Evolutionary conservation across 2,113 vertebrate species (phyloP).

Genomic region (Copsychus sechellarum): DNA sequence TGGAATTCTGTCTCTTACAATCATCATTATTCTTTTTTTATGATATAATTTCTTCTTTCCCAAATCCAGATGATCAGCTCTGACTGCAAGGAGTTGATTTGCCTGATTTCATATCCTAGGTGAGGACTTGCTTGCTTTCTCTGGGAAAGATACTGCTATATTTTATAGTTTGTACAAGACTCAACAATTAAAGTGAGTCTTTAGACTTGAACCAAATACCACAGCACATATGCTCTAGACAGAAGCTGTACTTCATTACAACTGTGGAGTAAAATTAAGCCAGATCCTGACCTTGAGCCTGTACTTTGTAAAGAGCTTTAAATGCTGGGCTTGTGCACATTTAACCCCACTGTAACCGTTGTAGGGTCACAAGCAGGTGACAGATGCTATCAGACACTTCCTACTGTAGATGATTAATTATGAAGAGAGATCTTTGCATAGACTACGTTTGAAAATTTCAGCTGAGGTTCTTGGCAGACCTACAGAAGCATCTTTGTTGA

Average conservation of each 20-base stretch:
- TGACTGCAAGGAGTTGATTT: not conserved
- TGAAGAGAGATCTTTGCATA: constrained; percentile 51
- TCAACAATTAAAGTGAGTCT: constrained; percentile 27
- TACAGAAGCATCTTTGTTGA: constrained; percentile 43
- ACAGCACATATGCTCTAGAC: not conserved
- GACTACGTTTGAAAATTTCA: constrained; percentile 41
- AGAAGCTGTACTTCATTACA: constrained; percentile 9
- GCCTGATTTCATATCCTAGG: not conserved
- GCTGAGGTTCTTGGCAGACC: constrained; percentile 18
- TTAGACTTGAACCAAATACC: not conserved
- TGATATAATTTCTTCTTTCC: not conserved
- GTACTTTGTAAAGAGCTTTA: constrained; percentile 23
- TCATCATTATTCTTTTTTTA: not conserved
- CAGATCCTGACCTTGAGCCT: constrained; percentile 47
- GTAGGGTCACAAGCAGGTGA: constrained; percentile 55
- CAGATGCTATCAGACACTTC: constrained; percentile 38
- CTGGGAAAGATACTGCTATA: not conserved
- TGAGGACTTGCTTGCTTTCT: constrained; percentile 10
- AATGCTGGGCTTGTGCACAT: constrained; percentile 4
- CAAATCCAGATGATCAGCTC: not conserved
- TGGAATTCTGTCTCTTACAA: not conserved
- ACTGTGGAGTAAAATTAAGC: not conserved
- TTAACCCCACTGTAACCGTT: constrained; percentile 32
- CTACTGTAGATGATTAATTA: constrained; percentile 62
- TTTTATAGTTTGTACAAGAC: not conserved